Percentiles rank a stretch among this genome's conserved stretches.
phyloP scores from a whole-genome alignment of 2,797 vertebrate species.

The Hydrocynus forskahlii region DNA sequence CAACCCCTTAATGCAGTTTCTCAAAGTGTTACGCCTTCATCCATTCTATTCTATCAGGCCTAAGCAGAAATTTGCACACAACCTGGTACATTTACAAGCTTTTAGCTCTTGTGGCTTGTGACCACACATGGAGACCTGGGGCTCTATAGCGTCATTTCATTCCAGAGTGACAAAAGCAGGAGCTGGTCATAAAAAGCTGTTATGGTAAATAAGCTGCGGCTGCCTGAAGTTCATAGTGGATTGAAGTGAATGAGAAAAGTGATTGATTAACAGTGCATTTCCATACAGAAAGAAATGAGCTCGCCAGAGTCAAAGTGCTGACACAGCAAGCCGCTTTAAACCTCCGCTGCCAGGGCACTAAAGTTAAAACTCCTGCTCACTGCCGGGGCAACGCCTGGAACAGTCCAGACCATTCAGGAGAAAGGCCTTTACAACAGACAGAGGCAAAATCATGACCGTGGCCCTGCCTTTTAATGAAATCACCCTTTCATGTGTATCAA shows the following conservation, averaged over 20 bases:
- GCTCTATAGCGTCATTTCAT: neutral
- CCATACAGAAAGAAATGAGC: conserved; percentile 25
- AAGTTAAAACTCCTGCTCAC: conserved; percentile 68
- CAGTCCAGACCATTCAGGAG: conserved; percentile 39
- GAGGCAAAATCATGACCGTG: neutral
- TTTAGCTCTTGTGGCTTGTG: neutral
- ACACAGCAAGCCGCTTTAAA: conserved; percentile 73
- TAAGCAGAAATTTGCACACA: neutral
- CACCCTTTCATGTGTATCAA: neutral
- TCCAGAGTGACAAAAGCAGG: neutral
- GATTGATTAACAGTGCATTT: conserved; percentile 30
- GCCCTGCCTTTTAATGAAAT: neutral
- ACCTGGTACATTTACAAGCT: neutral
- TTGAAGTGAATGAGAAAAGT: conserved; percentile 46
- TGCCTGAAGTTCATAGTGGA: neutral
- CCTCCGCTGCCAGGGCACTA: conserved; percentile 70
- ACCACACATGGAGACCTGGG: neutral
- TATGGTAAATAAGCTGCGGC: conserved; percentile 16
- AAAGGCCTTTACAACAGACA: conserved; percentile 24
- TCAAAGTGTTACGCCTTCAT: too few relatives aligned
- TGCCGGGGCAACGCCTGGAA: conserved; percentile 53
- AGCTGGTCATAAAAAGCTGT: conserved; percentile 4
- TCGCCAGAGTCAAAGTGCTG: conserved; percentile 63
- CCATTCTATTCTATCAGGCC: neutral
- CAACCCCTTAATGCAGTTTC: too few relatives aligned